Evolutionary conservation across 1,140 invertebrate species (phyloP).

Genomic region (Ceratitis capitata): DNA sequence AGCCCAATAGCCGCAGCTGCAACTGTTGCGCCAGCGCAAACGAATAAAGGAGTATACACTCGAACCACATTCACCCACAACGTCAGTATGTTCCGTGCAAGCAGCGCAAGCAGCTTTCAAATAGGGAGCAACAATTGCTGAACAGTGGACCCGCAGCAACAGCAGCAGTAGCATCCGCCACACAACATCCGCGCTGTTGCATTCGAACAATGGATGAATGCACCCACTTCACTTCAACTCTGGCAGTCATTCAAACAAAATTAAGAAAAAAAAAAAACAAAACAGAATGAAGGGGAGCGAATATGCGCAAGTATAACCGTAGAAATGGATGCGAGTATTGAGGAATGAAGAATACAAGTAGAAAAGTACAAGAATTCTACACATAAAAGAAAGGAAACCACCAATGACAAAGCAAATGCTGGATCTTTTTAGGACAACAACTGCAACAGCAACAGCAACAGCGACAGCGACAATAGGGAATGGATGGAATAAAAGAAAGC

Average conservation of each 20-base stretch:
- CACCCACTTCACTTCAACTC: conserved; percentile 23
- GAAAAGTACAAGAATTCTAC: background rate
- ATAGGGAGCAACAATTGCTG: conserved; percentile 23
- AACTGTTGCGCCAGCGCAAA: background rate
- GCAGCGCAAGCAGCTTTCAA: background rate
- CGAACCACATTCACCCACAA: background rate
- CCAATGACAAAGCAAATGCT: conserved; percentile 31
- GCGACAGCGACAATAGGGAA: background rate
- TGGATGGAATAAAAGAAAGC: background rate
- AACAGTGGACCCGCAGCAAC: conserved; percentile 2
- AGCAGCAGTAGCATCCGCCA: background rate
- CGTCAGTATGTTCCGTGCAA: background rate
- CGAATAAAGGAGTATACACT: background rate
- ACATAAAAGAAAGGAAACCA: conserved; percentile 22
- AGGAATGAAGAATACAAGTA: background rate
- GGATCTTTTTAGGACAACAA: background rate
- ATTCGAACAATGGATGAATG: conserved; percentile 34
- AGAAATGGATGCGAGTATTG: background rate
- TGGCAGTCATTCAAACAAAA: background rate
- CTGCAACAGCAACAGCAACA: background rate
- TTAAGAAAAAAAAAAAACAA: background rate
- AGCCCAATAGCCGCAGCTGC: background rate
- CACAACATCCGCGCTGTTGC: conserved; percentile 2
- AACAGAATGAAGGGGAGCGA: too few relatives aligned
- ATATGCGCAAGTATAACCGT: background rate